phyloP scores from a whole-genome alignment of 1,140 invertebrate species.

The Dinothrombium tinctorium region DNA sequence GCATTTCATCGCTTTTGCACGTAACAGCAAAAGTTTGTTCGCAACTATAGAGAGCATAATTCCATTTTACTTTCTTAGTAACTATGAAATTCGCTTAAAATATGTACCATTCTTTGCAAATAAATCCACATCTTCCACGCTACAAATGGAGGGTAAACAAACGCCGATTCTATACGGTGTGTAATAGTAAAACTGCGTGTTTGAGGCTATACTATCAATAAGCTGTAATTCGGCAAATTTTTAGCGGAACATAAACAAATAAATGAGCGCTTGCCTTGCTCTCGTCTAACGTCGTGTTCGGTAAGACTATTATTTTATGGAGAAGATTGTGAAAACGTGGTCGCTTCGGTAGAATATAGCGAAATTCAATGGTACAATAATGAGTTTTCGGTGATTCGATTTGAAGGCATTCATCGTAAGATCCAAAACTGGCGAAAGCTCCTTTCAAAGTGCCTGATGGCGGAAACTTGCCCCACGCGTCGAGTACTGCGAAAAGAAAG shows the following conservation, averaged over 20 bases:
- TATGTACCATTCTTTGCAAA: background rate
- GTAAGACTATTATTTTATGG: background rate
- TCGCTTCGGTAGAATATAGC: background rate
- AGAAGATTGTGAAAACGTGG: background rate
- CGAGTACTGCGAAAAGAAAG: background rate
- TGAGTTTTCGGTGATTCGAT: background rate
- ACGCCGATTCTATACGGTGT: background rate
- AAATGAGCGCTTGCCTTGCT: background rate
- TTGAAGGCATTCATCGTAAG: conserved; percentile 12
- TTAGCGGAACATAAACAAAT: background rate
- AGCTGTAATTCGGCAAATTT: background rate
- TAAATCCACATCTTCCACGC: background rate
- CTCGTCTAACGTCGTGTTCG: background rate
- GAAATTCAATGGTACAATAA: conserved; percentile 1
- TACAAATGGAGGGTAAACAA: background rate
- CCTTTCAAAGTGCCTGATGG: conserved; percentile 10
- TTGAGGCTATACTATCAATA: background rate
- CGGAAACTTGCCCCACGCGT: conserved; percentile 10
- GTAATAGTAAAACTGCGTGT: background rate
- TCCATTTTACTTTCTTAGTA: no score
- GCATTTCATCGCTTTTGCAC: background rate
- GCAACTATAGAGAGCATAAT: background rate
- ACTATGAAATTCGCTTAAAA: no score
- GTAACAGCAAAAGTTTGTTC: background rate
- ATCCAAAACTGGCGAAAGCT: conserved; percentile 12